Conservation (phyloP, 2,113 vertebrate species). For the Tangachromis dhanisi region DNA sequence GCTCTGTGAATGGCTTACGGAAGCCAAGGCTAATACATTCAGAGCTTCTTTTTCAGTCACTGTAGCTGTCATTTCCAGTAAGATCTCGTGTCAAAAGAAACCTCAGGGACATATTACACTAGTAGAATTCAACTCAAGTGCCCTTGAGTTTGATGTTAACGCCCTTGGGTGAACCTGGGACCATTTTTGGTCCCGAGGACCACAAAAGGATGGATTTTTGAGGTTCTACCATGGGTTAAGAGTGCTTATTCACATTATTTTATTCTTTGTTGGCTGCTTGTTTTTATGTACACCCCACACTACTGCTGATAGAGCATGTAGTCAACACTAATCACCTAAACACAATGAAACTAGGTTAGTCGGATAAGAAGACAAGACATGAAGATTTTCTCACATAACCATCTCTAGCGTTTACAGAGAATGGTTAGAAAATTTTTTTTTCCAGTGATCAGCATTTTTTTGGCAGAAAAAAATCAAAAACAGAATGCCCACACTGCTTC, state of each 20-base stretch:
- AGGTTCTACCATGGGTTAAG: not conserved
- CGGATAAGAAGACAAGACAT: not conserved
- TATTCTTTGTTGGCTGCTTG: not conserved
- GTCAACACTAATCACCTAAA: not conserved
- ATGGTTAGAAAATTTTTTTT: not conserved
- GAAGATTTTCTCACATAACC: not conserved
- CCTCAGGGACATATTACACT: slow-evolving; percentile 12
- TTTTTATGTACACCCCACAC: not conserved
- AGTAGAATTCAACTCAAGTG: slow-evolving; percentile 17
- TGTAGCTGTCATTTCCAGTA: not conserved
- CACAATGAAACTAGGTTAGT: not conserved
- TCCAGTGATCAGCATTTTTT: not conserved
- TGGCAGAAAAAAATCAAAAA: not conserved
- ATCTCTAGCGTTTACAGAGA: not conserved
- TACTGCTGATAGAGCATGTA: not conserved
- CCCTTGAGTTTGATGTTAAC: not conserved
- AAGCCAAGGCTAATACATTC: not conserved
- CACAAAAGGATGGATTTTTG: not conserved
- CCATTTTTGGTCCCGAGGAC: not conserved
- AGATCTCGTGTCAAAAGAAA: slow-evolving; percentile 10
- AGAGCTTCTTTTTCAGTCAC: not conserved
- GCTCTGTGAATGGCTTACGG: not conserved
- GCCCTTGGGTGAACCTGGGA: not conserved
- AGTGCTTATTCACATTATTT: not conserved
- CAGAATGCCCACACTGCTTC: not conserved